Evolutionary conservation across 2,888 invertebrate genomes (phyloP).

Genomic region (Ormia ochracea): DNA sequence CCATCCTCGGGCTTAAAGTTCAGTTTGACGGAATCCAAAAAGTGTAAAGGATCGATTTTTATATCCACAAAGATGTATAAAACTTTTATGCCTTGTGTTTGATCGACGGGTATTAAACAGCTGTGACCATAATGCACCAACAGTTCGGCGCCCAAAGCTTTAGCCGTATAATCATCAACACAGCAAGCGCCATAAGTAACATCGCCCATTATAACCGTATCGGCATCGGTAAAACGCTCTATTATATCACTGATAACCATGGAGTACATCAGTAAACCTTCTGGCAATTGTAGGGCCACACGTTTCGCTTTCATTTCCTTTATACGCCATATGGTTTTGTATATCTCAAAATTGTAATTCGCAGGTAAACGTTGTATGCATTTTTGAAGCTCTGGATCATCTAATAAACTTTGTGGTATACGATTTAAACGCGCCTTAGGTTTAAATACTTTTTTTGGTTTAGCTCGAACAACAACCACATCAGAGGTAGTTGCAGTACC

Average conservation of each 20-base stretch:
- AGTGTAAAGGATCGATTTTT: constrained; percentile 94
- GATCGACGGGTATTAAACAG: constrained; percentile 93
- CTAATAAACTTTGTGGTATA: constrained; percentile 87
- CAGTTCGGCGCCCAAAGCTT: constrained; percentile 91
- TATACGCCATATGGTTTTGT: constrained; percentile 98
- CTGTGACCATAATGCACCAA: constrained; percentile 99
- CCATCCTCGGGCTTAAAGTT: constrained; percentile 82
- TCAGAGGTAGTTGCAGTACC: constrained; percentile 60
- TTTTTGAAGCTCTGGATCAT: constrained; percentile 84
- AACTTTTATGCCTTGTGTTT: constrained; percentile 91
- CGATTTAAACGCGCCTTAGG: constrained; percentile 85
- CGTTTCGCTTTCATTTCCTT: constrained; percentile 87
- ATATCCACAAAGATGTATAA: constrained; percentile 99
- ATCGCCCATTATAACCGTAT: constrained; percentile 98
- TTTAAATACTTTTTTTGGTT: constrained; percentile 88
- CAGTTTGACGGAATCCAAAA: constrained; percentile 90
- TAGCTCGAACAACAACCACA: constrained; percentile 84
- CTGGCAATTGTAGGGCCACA: constrained; percentile 97
- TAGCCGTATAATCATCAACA: constrained; percentile 96
- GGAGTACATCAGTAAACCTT: constrained; percentile 94
- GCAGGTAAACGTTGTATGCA: constrained; percentile 87
- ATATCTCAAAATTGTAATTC: constrained; percentile 99
- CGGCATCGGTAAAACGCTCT: constrained; percentile 90
- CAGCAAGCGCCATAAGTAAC: constrained; percentile 99
- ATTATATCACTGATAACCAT: constrained; percentile 95